These are phyloP conservation scores for Pseudachorutes palmiensis DNA, from an alignment of 1,140 invertebrate genomes.

Conservation along the genomic window DNA sequence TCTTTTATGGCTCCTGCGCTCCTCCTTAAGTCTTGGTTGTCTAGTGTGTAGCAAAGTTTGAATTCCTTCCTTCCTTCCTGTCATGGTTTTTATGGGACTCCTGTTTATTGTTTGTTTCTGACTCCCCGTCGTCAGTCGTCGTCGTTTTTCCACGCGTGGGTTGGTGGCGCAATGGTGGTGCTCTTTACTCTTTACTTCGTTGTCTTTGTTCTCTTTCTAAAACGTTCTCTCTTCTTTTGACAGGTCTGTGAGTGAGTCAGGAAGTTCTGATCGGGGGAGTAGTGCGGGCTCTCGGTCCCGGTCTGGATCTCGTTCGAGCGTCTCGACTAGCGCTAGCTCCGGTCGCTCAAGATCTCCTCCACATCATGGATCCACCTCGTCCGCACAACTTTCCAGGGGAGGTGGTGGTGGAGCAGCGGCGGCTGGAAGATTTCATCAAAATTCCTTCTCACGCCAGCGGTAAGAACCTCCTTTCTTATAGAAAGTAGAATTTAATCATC, in stretches of 20 bases:
- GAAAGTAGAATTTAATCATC: no score
- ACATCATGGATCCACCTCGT: slow-evolving; percentile 30
- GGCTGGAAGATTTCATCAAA: slow-evolving; percentile 35
- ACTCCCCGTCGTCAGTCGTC: no score
- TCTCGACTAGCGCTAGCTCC: slow-evolving; percentile 35
- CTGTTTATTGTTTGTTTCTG: background rate
- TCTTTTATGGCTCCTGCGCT: no score
- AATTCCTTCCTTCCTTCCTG: slow-evolving; percentile 1
- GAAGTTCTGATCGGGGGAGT: slow-evolving; percentile 44
- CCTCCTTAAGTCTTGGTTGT: no score
- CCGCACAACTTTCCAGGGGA: slow-evolving; percentile 34
- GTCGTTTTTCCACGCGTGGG: no score
- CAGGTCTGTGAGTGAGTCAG: slow-evolving; percentile 44
- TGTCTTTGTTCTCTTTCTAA: background rate
- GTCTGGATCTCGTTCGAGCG: slow-evolving; percentile 44
- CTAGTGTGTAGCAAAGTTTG: no score
- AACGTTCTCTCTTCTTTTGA: background rate
- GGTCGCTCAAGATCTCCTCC: slow-evolving; percentile 37
- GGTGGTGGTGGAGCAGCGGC: slow-evolving; percentile 27
- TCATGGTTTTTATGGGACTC: background rate
- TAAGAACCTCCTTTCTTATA: slow-evolving; percentile 17
- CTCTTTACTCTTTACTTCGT: no score
- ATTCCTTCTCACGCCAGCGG: slow-evolving; percentile 37
- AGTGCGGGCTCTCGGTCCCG: slow-evolving; percentile 47
- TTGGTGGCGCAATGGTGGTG: no score